Conservation (phyloP, 2,797 vertebrate genomes). For the Tiaroga cobitis region DNA sequence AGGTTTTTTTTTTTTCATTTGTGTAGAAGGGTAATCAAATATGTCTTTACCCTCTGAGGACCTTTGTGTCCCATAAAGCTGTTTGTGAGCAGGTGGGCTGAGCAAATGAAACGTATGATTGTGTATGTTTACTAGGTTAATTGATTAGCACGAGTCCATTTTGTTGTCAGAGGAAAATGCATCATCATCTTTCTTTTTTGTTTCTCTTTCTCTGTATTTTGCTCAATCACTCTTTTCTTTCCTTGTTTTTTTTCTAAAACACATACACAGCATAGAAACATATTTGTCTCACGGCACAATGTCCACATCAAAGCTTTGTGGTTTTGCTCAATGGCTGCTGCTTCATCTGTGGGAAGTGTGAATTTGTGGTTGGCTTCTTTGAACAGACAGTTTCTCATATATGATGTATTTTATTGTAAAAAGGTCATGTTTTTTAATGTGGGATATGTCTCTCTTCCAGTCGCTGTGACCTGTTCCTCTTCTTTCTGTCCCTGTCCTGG, state of each 20-base stretch:
- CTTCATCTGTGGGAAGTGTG: slow-evolving; percentile 6
- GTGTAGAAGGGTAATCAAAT: neutral
- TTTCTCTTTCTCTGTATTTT: neutral
- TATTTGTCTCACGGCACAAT: neutral
- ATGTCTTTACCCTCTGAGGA: neutral
- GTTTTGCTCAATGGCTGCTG: neutral
- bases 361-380: neutral
- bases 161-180: neutral
- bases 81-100: slow-evolving; percentile 16
- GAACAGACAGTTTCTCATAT: slow-evolving; percentile 7
- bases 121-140: neutral
- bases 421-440: neutral
- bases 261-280: neutral
- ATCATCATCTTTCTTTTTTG: neutral
- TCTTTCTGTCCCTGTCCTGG: neutral
- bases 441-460: neutral
- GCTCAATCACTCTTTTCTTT: neutral
- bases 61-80: neutral
- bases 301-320: neutral
- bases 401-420: slow-evolving; percentile 8
- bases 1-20: neutral
- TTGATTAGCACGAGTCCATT: slow-evolving; percentile 13
- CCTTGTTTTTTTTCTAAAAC: neutral
- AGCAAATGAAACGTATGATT: slow-evolving; percentile 20
- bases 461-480: neutral